phyloP scores from a whole-genome alignment of 1,140 invertebrate genomes.

The Trichonephila clavata region DNA sequence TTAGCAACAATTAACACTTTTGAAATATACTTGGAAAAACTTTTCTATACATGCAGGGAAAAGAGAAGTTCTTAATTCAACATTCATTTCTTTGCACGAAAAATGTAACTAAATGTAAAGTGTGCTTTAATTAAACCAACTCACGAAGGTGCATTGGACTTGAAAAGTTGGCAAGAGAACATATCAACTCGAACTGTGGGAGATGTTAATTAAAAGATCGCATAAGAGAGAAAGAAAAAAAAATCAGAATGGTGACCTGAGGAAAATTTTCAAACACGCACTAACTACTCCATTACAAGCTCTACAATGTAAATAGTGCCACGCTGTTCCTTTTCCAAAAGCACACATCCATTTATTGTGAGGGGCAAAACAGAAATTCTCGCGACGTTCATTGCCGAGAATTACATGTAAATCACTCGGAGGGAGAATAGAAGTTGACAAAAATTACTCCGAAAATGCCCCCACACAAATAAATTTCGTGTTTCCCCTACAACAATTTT shows the following conservation, averaged over 20 bases:
- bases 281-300: slow-evolving; percentile 41
- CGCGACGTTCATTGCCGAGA: slow-evolving; percentile 6
- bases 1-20: too few species aligned
- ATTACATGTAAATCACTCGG: slow-evolving; percentile 50
- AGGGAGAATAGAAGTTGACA: slow-evolving; percentile 48
- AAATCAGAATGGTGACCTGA: neutral
- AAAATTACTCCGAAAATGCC: slow-evolving; percentile 46
- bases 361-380: slow-evolving; percentile 2
- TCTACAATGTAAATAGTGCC: slow-evolving; percentile 17
- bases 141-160: neutral
- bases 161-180: too few species aligned
- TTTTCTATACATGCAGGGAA: too few species aligned
- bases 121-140: neutral
- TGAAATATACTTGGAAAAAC: too few species aligned
- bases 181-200: too few species aligned
- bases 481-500: slow-evolving; percentile 38
- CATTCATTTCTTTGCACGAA: too few species aligned
- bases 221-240: neutral
- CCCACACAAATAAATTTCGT: slow-evolving; percentile 54
- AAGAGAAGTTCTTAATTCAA: too few species aligned
- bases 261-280: slow-evolving; percentile 20
- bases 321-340: neutral
- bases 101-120: too few species aligned
- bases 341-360: slow-evolving; percentile 30
- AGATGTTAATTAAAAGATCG: neutral